Base-by-base conservation (phyloP, 2,797 vertebrate species). In the Peromyscus aztecus region DNA sequence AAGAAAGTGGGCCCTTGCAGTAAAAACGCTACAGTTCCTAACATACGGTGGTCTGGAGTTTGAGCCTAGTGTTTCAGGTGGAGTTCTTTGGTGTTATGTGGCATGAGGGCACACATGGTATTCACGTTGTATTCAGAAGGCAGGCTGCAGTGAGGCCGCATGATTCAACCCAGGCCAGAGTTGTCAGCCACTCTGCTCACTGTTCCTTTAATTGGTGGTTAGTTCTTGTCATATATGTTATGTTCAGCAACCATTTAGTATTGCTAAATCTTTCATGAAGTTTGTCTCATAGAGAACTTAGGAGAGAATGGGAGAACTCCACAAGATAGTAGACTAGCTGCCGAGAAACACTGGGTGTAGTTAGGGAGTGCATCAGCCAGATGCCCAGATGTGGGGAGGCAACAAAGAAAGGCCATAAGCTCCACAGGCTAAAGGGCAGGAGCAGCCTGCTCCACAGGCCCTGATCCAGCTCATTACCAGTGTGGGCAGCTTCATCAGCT, bases 391-490 rank as follows among this genome's bases (percentile, higher is more conserved):
- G 49, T n/a, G 24, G 11, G 0, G 34, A n/a, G 61, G 21, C n/a
- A n/a, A 23, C 3, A 7, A 2, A 65, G 14, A 46, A n/a, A 76
- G 40, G 61, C 5, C 27, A 34, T 2, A 4, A 21, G 24, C 24
- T 73, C 65, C 67, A 23, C 16, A 10, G 83, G 7, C 55, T 63
- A 29, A 46, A 11, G 52, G 63, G 46, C 14, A 40, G 46, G 71
- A n/a, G 29, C 63, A 49, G 63, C 2, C 10, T 24, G 40, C 80
- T 21, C 89, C 75, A 24, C 69, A 59, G 83, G 49, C 49, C 29
- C 16, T 46, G 37, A 13, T 67, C 23, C 1, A 4, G 55, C 43
- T 90, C 89, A 96, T 96, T 94, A 82, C 57, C 65, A 81, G 46
- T 8, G 8, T 49, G 90, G 86, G 46, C 90, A 89, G 27, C 55